Evolutionary conservation across 2,797 vertebrate genomes (phyloP).

Genomic region (Cyclura pinguis): DNA sequence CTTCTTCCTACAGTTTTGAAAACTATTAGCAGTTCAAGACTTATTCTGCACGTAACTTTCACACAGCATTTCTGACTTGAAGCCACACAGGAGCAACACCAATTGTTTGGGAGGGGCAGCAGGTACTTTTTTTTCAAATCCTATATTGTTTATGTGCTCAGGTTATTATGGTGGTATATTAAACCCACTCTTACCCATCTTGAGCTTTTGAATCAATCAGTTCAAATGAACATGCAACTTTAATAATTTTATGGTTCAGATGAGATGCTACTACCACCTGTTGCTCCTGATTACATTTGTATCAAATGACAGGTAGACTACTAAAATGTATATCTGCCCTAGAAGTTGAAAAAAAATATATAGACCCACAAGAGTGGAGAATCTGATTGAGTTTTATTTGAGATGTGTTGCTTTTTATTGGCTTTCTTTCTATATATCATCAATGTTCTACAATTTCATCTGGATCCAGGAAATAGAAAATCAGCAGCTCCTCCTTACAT

Average conservation of each 20-base stretch:
- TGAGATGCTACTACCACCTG: neutral
- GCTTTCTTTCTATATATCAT: neutral
- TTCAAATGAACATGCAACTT: constrained; percentile 6
- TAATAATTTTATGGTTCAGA: neutral
- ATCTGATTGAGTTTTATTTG: neutral
- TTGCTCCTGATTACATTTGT: constrained; percentile 8
- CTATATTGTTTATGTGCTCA: neutral
- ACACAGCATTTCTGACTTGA: too few relatives aligned
- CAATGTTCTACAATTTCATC: neutral
- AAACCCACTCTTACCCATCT: neutral
- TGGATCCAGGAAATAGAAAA: constrained; percentile 2
- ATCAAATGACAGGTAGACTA: neutral
- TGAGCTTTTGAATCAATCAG: neutral
- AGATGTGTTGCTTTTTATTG: neutral
- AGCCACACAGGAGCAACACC: too few relatives aligned
- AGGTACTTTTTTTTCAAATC: neutral
- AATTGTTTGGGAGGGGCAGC: too few relatives aligned
- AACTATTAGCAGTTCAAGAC: too few relatives aligned
- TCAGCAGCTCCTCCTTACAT: neutral
- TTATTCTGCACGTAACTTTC: too few relatives aligned
- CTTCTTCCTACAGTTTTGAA: too few relatives aligned
- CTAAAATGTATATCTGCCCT: neutral
- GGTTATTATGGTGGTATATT: neutral
- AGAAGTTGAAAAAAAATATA: neutral
- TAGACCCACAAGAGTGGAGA: neutral